Conservation (phyloP, 2,113 vertebrate species). For the Anolis carolinensis region DNA sequence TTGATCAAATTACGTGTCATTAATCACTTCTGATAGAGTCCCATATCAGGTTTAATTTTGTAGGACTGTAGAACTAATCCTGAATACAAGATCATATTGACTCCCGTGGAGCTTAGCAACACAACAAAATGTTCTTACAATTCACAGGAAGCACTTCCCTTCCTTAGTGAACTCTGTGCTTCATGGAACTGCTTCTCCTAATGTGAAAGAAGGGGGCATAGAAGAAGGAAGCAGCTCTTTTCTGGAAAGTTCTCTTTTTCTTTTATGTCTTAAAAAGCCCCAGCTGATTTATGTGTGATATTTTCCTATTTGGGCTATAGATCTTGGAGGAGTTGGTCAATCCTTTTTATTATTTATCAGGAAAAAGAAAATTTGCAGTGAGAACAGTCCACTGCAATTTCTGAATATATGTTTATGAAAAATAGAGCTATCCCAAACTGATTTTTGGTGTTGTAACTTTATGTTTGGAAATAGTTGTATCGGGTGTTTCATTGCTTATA, state of each 20-base stretch:
- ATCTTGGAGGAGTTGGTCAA: not conserved
- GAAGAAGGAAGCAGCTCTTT: not conserved
- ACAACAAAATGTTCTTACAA: not conserved
- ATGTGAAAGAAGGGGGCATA: no score
- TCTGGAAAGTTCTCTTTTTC: not conserved
- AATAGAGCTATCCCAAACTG: not conserved
- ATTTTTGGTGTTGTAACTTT: not conserved
- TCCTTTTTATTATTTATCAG: not conserved
- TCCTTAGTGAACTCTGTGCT: not conserved
- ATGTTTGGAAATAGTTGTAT: not conserved
- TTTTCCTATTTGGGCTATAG: not conserved
- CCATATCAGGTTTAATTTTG: not conserved
- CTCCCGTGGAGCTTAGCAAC: not conserved
- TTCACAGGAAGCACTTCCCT: not conserved
- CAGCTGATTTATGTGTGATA: not conserved
- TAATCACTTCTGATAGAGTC: not conserved
- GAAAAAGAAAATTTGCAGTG: not conserved
- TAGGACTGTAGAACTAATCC: not conserved
- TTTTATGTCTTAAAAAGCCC: not conserved
- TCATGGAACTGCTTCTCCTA: not conserved
- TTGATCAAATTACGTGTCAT: no score
- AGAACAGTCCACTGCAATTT: not conserved
- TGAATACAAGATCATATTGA: not conserved
- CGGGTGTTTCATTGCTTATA: not conserved
- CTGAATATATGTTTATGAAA: not conserved